Percentiles rank a stretch among this genome's conserved stretches.
Conservation (phyloP, 2,888 invertebrate species). For the Watsonalla binaria region DNA sequence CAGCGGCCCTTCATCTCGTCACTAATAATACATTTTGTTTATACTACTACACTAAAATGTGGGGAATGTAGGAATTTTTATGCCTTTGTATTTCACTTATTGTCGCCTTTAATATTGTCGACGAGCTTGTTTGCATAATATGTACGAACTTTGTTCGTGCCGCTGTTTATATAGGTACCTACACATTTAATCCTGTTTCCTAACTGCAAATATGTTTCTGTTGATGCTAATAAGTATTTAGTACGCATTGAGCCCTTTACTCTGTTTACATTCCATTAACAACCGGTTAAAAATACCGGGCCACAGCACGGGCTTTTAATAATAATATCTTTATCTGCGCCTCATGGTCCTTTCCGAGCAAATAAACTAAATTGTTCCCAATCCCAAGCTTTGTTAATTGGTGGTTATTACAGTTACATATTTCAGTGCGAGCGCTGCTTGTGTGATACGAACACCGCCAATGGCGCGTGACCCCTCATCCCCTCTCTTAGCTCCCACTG, state of each 20-base stretch:
- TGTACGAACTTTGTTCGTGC: constrained; percentile 7
- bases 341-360: constrained; percentile 33
- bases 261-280: not conserved
- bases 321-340: constrained; percentile 29
- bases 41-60: constrained; percentile 41
- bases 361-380: constrained; percentile 53
- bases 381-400: constrained; percentile 72
- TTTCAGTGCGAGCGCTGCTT: constrained; percentile 52
- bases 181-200: not conserved
- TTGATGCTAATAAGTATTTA: not conserved
- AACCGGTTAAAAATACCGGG: not conserved
- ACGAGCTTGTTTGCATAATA: constrained; percentile 1
- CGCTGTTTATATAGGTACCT: constrained; percentile 3
- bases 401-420: constrained; percentile 70
- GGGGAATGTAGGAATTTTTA: constrained; percentile 27
- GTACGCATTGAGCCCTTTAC: not conserved
- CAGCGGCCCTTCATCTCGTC: constrained; percentile 49
- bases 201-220: not conserved
- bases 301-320: constrained; percentile 13
- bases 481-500: constrained; percentile 21
- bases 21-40: constrained; percentile 57
- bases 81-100: constrained; percentile 24
- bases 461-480: constrained; percentile 34
- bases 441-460: constrained; percentile 51
- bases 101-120: constrained; percentile 27